A percentile compares a stretch with the other conserved stretches of the same genome.
Conservation (phyloP, 2,888 invertebrate genomes). For the Ypsolopha scabrella region DNA sequence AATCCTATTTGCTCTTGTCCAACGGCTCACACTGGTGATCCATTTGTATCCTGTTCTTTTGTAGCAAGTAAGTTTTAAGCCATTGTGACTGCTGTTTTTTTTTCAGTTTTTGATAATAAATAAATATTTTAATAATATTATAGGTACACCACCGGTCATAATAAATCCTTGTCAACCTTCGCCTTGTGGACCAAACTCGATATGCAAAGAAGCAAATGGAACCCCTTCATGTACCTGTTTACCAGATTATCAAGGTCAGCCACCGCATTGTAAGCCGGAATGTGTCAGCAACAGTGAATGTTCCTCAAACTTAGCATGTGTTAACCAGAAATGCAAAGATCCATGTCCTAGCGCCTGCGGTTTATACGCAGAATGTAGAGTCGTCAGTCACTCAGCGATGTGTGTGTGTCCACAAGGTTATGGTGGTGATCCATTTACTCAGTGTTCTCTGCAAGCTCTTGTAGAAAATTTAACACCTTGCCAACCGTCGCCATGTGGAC, state of each 20-base stretch:
- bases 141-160: slow-evolving; percentile 36
- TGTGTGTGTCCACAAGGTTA: slow-evolving; percentile 78
- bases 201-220: slow-evolving; percentile 76
- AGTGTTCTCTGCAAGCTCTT: slow-evolving; percentile 58
- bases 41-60: slow-evolving; percentile 67
- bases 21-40: slow-evolving; percentile 75
- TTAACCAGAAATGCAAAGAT: slow-evolving; percentile 79
- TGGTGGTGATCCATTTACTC: slow-evolving; percentile 74
- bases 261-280: slow-evolving; percentile 84
- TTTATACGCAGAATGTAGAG: slow-evolving; percentile 77
- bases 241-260: slow-evolving; percentile 75
- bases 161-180: slow-evolving; percentile 80
- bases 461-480: slow-evolving; percentile 73
- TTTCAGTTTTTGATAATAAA: too few species aligned
- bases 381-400: slow-evolving; percentile 82
- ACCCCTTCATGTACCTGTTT: slow-evolving; percentile 82
- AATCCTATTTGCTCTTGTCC: slow-evolving; percentile 81
- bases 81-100: too few species aligned
- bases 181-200: slow-evolving; percentile 84
- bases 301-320: slow-evolving; percentile 75
- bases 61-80: slow-evolving; percentile 30
- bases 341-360: slow-evolving; percentile 82
- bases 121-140: neutral
- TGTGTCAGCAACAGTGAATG: slow-evolving; percentile 85
- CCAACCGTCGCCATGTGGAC: slow-evolving; percentile 78